A percentile compares a stretch with the other conserved stretches of the same genome.
These are phyloP conservation scores for Cosmorhoe ocellata DNA, from an alignment of 2,888 invertebrate species.

Conservation along the genomic window DNA sequence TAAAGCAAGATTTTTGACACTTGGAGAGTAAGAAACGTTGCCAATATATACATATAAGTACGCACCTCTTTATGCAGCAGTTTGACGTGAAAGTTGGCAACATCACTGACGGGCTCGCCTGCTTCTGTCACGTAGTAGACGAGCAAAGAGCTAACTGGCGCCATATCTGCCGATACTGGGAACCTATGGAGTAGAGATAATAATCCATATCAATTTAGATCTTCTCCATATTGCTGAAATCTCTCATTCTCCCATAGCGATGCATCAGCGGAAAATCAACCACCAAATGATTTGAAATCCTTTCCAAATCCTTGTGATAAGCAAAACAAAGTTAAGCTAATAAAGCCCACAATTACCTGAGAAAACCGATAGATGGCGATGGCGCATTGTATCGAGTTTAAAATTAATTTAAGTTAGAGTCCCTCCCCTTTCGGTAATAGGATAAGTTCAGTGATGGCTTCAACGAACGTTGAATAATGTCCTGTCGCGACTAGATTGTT, in stretches of 20 bases:
- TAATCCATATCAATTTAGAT: too few species aligned
- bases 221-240: too few species aligned
- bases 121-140: slow-evolving; percentile 86
- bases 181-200: slow-evolving; percentile 70
- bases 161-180: slow-evolving; percentile 85
- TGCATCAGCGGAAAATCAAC: too few species aligned
- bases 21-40: background rate
- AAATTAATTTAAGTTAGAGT: slow-evolving; percentile 26
- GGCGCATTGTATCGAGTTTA: slow-evolving; percentile 24
- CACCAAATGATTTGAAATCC: too few species aligned
- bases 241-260: too few species aligned
- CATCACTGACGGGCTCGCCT: slow-evolving; percentile 86
- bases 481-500: slow-evolving; percentile 24
- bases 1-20: too few species aligned
- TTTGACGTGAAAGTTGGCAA: slow-evolving; percentile 85
- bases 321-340: slow-evolving; percentile 11
- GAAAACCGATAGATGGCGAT: slow-evolving; percentile 20
- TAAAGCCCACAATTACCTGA: slow-evolving; percentile 20
- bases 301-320: too few species aligned
- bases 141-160: slow-evolving; percentile 85
- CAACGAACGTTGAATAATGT: slow-evolving; percentile 29
- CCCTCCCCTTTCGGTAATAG: slow-evolving; percentile 23
- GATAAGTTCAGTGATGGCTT: slow-evolving; percentile 29
- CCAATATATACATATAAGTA: background rate
- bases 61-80: slow-evolving; percentile 82